Evolutionary conservation across 2,113 vertebrate species (phyloP).

Genomic region (Pedetes capensis): DNA sequence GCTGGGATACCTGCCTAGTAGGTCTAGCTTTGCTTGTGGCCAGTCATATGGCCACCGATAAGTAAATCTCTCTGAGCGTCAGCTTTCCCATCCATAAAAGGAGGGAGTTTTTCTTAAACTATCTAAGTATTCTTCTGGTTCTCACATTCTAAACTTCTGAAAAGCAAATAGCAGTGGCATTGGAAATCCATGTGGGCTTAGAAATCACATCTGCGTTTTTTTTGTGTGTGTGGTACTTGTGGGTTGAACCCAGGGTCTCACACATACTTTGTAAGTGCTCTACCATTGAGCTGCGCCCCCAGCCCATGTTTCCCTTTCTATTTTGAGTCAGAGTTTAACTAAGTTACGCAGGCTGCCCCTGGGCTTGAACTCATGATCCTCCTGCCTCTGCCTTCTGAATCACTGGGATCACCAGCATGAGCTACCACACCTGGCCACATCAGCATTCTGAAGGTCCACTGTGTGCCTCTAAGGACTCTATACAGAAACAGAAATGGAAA

Average conservation of each 20-base stretch:
- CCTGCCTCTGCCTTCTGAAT: too few species aligned
- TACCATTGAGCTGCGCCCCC: too few species aligned
- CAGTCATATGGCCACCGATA: neutral
- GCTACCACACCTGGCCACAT: too few species aligned
- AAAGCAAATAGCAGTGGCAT: neutral
- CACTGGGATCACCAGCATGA: too few species aligned
- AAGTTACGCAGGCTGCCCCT: too few species aligned
- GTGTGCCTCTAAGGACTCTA: neutral
- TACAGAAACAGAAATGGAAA: slow-evolving; percentile 36
- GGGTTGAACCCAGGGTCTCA: too few species aligned
- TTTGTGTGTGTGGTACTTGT: too few species aligned
- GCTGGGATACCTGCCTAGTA: neutral
- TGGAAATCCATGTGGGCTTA: neutral
- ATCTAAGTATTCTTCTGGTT: neutral
- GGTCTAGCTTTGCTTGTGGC: neutral
- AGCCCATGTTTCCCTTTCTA: too few species aligned
- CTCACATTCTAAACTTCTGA: neutral
- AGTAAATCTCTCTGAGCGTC: neutral
- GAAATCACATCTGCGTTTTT: neutral
- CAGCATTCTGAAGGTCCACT: neutral
- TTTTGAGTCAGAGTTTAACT: too few species aligned
- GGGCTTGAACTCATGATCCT: too few species aligned
- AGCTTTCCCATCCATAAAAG: neutral
- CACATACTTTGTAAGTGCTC: too few species aligned
- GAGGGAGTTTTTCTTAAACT: neutral